Percentiles rank a stretch among this genome's conserved stretches.
Conservation (phyloP, 1,140 invertebrate species). For the Drosophila guanche region DNA sequence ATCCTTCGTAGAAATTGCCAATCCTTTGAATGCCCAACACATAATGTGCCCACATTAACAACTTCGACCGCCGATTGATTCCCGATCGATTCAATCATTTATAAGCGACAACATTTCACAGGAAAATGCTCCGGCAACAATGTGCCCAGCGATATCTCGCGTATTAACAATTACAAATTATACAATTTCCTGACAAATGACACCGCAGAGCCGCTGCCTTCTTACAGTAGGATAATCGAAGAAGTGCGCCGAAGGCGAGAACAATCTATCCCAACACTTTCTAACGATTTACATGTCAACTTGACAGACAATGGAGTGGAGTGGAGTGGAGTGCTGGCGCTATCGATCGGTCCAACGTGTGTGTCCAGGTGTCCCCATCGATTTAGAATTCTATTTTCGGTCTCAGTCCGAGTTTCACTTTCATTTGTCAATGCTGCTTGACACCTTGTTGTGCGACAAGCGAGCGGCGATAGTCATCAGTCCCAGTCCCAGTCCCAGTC, state of each 20-base stretch:
- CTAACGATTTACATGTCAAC: slow-evolving; percentile 81
- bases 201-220: slow-evolving; percentile 12
- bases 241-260: slow-evolving; percentile 53
- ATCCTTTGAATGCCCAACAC: slow-evolving; percentile 56
- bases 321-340: slow-evolving; percentile 18
- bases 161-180: slow-evolving; percentile 75
- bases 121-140: slow-evolving; percentile 52
- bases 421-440: slow-evolving; percentile 76
- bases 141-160: slow-evolving; percentile 39
- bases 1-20: slow-evolving; percentile 68
- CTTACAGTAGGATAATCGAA: slow-evolving; percentile 21
- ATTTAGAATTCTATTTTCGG: slow-evolving; percentile 10
- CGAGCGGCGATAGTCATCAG: slow-evolving; percentile 57
- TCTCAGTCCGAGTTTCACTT: slow-evolving; percentile 55
- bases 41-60: slow-evolving; percentile 82
- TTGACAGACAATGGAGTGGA: slow-evolving; percentile 54
- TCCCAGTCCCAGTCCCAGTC: slow-evolving; percentile 4
- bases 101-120: slow-evolving; percentile 52
- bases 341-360: slow-evolving; percentile 55
- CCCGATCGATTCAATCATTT: slow-evolving; percentile 29
- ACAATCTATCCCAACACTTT: slow-evolving; percentile 77
- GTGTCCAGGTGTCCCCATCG: slow-evolving; percentile 69
- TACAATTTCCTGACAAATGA: slow-evolving; percentile 65
- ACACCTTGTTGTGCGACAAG: slow-evolving; percentile 65
- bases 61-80: slow-evolving; percentile 3